Evolutionary conservation across 2,113 vertebrate genomes (phyloP).

Genomic region (Phyllostomus hastatus): DNA sequence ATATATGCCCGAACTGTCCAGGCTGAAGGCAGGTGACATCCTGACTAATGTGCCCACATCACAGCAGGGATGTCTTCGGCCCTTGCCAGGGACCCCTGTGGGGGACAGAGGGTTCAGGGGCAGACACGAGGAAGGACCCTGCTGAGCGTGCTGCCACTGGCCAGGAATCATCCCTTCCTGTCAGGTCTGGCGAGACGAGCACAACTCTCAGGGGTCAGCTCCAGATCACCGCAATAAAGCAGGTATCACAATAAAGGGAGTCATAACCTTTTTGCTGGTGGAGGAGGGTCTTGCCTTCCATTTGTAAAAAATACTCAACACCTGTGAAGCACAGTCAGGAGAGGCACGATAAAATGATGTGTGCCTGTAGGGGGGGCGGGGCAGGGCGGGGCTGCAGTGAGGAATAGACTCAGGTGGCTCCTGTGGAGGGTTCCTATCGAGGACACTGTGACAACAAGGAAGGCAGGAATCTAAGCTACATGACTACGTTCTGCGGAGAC

Average conservation of each 20-base stretch:
- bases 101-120: neutral
- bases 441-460: neutral
- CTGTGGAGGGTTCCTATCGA: neutral
- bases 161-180: neutral
- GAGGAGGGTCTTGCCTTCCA: neutral
- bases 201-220: neutral
- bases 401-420: no score
- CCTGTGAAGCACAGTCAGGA: neutral
- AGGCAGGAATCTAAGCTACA: neutral
- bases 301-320: neutral
- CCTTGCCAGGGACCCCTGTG: neutral
- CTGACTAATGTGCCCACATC: neutral
- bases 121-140: neutral
- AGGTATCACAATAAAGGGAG: neutral
- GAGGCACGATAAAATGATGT: neutral
- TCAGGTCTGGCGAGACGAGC: neutral
- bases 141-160: neutral
- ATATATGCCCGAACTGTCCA: neutral
- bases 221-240: neutral
- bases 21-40: neutral
- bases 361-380: neutral
- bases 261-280: neutral
- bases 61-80: neutral
- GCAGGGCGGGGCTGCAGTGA: neutral
- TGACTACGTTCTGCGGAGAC: neutral